Evolutionary conservation across 2,797 vertebrate species (phyloP).

Genomic region (Neosalanx taihuensis): DNA sequence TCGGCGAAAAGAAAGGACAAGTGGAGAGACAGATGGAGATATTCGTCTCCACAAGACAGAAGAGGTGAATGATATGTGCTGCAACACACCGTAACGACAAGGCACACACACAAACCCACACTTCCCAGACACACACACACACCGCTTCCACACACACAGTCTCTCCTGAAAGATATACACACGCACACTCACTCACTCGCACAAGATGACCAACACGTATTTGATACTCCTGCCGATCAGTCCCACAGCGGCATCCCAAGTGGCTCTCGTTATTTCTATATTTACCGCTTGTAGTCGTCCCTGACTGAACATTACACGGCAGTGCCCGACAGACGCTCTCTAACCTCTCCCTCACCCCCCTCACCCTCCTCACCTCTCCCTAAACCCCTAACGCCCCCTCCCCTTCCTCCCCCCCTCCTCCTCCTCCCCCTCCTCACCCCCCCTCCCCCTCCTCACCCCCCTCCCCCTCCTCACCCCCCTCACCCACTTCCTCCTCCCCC

Average conservation of each 20-base stretch:
- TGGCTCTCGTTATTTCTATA: constrained; percentile 68
- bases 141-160: too few relatives aligned
- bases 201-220: too few relatives aligned
- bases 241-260: constrained; percentile 61
- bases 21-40: background rate
- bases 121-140: too few relatives aligned
- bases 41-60: background rate
- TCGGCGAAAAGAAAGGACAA: background rate
- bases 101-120: too few relatives aligned
- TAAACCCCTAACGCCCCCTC: too few relatives aligned
- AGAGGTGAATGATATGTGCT: background rate
- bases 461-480: too few relatives aligned
- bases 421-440: too few relatives aligned
- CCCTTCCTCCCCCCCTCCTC: too few relatives aligned
- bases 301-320: constrained; percentile 56
- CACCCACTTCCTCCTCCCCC: too few relatives aligned
- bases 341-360: constrained; percentile 23
- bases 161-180: too few relatives aligned
- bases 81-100: too few relatives aligned
- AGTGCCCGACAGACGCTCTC: constrained; percentile 21
- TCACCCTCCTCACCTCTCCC: constrained; percentile 18
- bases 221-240: constrained; percentile 16
- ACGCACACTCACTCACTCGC: background rate
- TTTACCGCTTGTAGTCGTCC: constrained; percentile 58
- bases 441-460: too few relatives aligned